Conservation (phyloP, 1,140 invertebrate species). For the Macrocentrus cingulum region DNA sequence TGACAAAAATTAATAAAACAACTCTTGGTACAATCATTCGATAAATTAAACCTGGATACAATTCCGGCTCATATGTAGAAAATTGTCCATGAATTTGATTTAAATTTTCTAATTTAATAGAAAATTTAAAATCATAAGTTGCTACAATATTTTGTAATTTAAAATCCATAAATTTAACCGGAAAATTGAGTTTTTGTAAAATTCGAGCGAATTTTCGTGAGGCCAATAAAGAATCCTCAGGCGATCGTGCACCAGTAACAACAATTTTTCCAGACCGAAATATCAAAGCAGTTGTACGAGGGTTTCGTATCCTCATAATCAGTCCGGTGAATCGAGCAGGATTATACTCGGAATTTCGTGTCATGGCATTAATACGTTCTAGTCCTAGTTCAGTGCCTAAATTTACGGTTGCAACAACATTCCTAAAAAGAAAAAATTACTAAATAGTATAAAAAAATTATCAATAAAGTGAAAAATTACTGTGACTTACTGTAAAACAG, state of each 20-base stretch:
- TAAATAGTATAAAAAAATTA: background rate
- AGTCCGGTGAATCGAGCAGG: conserved; percentile 97
- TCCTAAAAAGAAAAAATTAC: conserved; percentile 60
- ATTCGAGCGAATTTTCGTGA: conserved; percentile 97
- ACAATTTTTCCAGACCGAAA: conserved; percentile 99
- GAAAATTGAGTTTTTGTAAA: conserved; percentile 95
- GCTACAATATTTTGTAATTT: conserved; percentile 99
- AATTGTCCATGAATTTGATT: conserved; percentile 95
- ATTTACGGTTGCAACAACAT: conserved; percentile 95
- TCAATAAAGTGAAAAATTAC: conserved; percentile 6
- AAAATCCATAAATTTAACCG: conserved; percentile 95
- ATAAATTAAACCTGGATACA: conserved; percentile 97
- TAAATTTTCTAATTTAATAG: conserved; percentile 93
- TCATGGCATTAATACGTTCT: conserved; percentile 90
- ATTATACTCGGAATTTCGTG: conserved; percentile 98
- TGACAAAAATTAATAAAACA: conserved; percentile 95
- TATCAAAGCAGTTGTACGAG: conserved; percentile 94
- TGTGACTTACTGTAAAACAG: conserved; percentile 48
- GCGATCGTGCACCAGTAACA: conserved; percentile 96
- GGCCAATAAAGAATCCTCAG: conserved; percentile 89
- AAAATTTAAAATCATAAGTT: conserved; percentile 96
- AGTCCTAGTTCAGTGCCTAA: conserved; percentile 85
- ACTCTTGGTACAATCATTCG: conserved; percentile 95
- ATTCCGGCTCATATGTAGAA: conserved; percentile 79
- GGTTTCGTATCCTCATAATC: conserved; percentile 96